Conservation (phyloP, 2,113 vertebrate species). For the Manacus vitellinus region DNA sequence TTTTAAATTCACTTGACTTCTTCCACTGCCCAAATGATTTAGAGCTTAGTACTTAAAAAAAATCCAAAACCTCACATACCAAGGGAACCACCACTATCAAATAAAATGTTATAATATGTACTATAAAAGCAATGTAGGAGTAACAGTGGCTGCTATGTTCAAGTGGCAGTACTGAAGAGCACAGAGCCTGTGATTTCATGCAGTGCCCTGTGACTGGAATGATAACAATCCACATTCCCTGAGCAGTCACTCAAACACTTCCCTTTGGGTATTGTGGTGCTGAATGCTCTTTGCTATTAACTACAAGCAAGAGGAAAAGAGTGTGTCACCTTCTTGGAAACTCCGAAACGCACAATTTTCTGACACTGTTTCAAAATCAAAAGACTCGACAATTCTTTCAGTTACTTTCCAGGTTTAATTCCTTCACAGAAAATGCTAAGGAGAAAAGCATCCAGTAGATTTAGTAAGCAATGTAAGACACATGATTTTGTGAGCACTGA, state of each 20-base stretch:
- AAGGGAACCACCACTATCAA: neutral
- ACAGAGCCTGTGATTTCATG: slow-evolving; percentile 8
- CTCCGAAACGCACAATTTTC: fast-evolving
- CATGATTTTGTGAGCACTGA: neutral
- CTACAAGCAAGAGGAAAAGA: slow-evolving; percentile 24
- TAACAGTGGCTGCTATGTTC: slow-evolving; percentile 1
- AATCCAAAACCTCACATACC: neutral
- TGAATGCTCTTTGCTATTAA: slow-evolving; percentile 21
- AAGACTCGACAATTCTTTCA: neutral
- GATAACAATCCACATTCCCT: slow-evolving; percentile 38
- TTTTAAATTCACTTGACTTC: neutral
- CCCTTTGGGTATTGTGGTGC: neutral
- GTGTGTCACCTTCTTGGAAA: neutral
- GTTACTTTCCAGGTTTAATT: slow-evolving; percentile 4
- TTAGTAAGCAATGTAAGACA: neutral
- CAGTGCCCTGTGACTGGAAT: slow-evolving; percentile 57
- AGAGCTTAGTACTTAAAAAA: neutral
- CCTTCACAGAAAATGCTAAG: neutral
- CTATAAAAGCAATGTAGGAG: neutral
- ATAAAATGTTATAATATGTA: neutral
- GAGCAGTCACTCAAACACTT: slow-evolving; percentile 43
- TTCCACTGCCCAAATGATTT: neutral
- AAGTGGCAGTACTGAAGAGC: slow-evolving; percentile 1
- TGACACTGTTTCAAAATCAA: slow-evolving; percentile 1
- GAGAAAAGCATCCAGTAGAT: neutral